Evolutionary conservation across 2,888 invertebrate genomes (phyloP), one percentile per base, ranked within the genome.

Genomic region (Drosophila paranaensis): DNA sequence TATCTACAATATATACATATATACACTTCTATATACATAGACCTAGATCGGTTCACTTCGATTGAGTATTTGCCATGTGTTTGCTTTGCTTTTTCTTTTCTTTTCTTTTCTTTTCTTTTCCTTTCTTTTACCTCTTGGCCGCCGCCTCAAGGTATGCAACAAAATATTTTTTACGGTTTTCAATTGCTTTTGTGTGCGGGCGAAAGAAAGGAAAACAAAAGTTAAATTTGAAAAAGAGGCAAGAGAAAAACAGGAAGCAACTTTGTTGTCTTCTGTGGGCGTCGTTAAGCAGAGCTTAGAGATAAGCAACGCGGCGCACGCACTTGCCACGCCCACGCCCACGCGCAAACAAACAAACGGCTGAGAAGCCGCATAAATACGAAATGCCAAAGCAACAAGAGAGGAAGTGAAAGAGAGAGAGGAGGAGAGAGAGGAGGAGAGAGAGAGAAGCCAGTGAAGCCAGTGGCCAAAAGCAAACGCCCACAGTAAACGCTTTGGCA

Each of bases 211-310:
- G 39, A 71, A 72, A 61, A 55, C 45, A 46, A 68, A 79, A 65
- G 54, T 57, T 33, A 71, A 58, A 40, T 48, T 48, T 48, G 6
- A 37, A 25, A 30, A 53, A 53, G 5, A 51, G 8, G 2, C 30
- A 40, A 40, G 5, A 50, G n/a, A 2, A 25, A 9, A 68, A 69
- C 63, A 42, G 73, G 62, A 73, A 67, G 55, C 67, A 64, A 76
- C 50, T 73, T 77, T 77, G 63, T 67, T 76, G 71, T 62, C 56
- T 51, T 62, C 53, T 50, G 56, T 74, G 20, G 74, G 68, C 74
- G 73, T 65, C 61, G 76, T 65, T 71, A 63, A 71, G 67, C 73
- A 77, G 51, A 61, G 78, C 60, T 76, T 67, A 61, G 16, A 67
- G 72, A 77, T 77, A 72, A 72, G 48, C 40, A n/a, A 40, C 6